Base-by-base conservation (phyloP, 2,113 vertebrate species). In the Etheostoma spectabile region DNA sequence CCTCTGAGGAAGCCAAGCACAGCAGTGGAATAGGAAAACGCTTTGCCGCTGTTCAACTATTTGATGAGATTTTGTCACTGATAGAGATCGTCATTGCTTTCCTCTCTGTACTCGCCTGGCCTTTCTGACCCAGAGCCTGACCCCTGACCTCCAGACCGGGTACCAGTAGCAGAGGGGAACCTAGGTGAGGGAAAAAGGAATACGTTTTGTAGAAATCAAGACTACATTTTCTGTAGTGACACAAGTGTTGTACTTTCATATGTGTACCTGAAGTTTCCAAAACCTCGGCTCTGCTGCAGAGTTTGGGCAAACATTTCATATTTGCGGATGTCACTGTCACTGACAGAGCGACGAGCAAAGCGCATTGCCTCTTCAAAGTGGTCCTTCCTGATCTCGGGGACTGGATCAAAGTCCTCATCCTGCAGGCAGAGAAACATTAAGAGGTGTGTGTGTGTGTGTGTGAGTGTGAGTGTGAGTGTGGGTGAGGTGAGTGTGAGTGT, bases 231-330 rank as follows among this genome's bases (percentile, higher is more conserved):
- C 96, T 96, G 42, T 83, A 1, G 24, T 55, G 18, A 33, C 7
- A 60, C 13, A 16, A 24, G 6, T 42, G 10, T 8, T 19, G 49
- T 30, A 27, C 0, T 15, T 16, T 19, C 35, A 15, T 48, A 4
- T 48, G 3, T 11, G 6, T 95, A 99, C 97, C 98, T 99, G 97
- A 99, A 99, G 94, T 97, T 98, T 94, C 98, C 98, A 55, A 99
- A 99, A 79, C 98, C 98, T 66, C 98, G 96, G 94, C 98, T 99
- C 93, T 99, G 98, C 95, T 99, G 98, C 92, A 99, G 96, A 15
- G 98, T 99, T 95, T 99, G 98, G 86, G 98, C 97, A 73, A 99
- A 99, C 98, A 99, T 99, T 92, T 99, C 98, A 0, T 99, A 99
- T 94, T 99, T 99, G 91, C 98, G 96, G 89, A 99, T 99, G 93